Conservation (phyloP, 2,113 vertebrate species). For the Suncus etruscus region DNA sequence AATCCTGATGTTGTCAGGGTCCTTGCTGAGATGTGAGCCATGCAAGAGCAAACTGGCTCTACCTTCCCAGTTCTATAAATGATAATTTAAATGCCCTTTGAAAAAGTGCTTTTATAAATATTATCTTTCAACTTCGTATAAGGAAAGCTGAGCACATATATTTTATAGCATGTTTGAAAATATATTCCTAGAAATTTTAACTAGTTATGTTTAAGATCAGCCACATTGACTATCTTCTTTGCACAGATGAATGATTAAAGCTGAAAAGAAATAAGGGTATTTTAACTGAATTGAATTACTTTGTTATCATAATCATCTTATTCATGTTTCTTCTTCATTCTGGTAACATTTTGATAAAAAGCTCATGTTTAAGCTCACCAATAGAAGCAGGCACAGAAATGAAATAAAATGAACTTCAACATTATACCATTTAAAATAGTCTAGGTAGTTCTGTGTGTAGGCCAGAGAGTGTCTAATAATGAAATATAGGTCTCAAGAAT, state of each 20-base stretch:
- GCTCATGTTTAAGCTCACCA: slow-evolving; percentile 54
- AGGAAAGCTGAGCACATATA: neutral
- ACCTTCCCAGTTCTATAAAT: neutral
- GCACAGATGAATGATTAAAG: slow-evolving; percentile 74
- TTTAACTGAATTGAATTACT: slow-evolving; percentile 70
- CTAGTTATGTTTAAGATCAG: slow-evolving; percentile 56
- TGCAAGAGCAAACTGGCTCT: neutral
- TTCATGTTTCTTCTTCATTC: slow-evolving; percentile 6
- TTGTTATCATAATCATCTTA: slow-evolving; percentile 61
- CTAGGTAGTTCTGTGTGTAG: slow-evolving; percentile 76
- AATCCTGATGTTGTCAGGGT: slow-evolving; percentile 50
- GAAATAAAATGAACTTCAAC: slow-evolving; percentile 78
- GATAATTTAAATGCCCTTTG: neutral
- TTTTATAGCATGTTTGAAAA: slow-evolving; percentile 52
- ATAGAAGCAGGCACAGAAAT: slow-evolving; percentile 70
- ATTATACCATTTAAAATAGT: slow-evolving; percentile 79
- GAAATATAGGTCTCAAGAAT: slow-evolving; percentile 76
- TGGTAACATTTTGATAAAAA: slow-evolving; percentile 71
- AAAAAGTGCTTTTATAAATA: slow-evolving; percentile 53
- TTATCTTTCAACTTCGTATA: slow-evolving; percentile 35
- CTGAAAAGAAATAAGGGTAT: slow-evolving; percentile 45
- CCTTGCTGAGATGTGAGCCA: neutral
- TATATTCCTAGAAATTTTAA: slow-evolving; percentile 48
- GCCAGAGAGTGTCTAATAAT: slow-evolving; percentile 75
- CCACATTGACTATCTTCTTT: neutral